Evolutionary conservation across 2,113 vertebrate genomes (phyloP), one percentile per base, ranked within the genome.

Genomic region (Anolis sagrei): DNA sequence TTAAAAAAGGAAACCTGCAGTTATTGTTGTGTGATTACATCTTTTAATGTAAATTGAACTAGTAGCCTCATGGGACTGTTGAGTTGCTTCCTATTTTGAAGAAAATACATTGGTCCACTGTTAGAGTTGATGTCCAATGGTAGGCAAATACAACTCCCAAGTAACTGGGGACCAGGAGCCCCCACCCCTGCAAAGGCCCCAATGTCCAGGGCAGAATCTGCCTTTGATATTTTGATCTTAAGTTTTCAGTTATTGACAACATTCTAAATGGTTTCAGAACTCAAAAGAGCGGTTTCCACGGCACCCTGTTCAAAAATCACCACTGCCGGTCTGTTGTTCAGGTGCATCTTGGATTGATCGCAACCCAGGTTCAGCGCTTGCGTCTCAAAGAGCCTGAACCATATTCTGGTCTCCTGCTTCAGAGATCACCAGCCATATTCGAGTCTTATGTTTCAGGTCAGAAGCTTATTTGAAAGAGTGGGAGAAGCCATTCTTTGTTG

Each of bases 191-290:
- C 39, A 44, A 44, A 44, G 39, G 39, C 5, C 39, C 39, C 39
- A 44, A 44, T 44, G 39, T 44, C 39, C 25, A 64, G 19, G 19
- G 25, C 5, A 21, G 61, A 64, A 64, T 68, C 64, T 10, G 29
- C 23, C 48, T 72, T 58, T 70, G 48, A 25, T 51, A 14, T 51
- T 25, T 75, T 8, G 39, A 44, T 44, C 39, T 44, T 44, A 44
- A 44, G 39, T 44, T 44, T 44, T 44, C 39, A 4, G 39, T 44
- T 44, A 44, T 44, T 44, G 39, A 14, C n/a, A 70, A n/a, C n/a
- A 32, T 70, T 69, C 44, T 69, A 81, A 68, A 68, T 51, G 58
- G 69, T n/a, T 51, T 82, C 81, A 74, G 81, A 82, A 82, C 49
- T 29, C 32, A 39, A 7, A 6, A 7, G 11, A 58, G 23, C 7